A percentile compares a stretch with the other conserved stretches of the same genome.
These are phyloP conservation scores for Scaptomyza polygonia DNA, from an alignment of 2,888 invertebrate genomes.

Conservation along the genomic window DNA sequence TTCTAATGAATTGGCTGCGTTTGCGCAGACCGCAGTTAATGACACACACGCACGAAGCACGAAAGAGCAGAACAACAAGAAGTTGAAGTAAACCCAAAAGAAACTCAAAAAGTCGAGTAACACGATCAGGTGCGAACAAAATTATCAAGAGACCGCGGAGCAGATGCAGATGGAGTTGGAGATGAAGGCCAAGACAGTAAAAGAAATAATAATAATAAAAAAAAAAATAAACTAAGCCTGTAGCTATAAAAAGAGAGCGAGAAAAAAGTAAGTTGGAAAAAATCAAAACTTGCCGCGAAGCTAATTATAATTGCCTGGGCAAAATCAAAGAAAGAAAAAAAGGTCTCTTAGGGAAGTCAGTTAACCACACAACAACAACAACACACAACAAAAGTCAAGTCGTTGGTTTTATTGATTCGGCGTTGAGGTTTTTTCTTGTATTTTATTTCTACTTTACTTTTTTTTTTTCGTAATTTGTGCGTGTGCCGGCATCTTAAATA, in stretches of 20 bases:
- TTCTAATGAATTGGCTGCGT: slow-evolving; percentile 69
- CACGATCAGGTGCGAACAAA: slow-evolving; percentile 80
- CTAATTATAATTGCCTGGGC: slow-evolving; percentile 78
- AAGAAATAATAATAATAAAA: slow-evolving; percentile 16
- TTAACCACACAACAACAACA: slow-evolving; percentile 6
- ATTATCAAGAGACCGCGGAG: slow-evolving; percentile 58
- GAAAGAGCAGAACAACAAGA: slow-evolving; percentile 4
- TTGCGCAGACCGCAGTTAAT: slow-evolving; percentile 74
- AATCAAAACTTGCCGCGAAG: slow-evolving; percentile 79
- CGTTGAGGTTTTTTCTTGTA: slow-evolving; percentile 52
- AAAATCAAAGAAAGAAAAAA: slow-evolving; percentile 49
- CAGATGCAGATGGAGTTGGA: slow-evolving; percentile 21
- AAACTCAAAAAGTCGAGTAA: slow-evolving; percentile 59
- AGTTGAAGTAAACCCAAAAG: slow-evolving; percentile 33
- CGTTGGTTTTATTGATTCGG: slow-evolving; percentile 76
- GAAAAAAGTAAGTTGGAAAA: slow-evolving; percentile 1
- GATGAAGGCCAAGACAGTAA: slow-evolving; percentile 14
- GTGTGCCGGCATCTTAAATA: slow-evolving; percentile 76
- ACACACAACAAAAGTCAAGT: slow-evolving; percentile 37
- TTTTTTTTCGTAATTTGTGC: slow-evolving; percentile 60
- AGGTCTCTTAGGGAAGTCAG: slow-evolving; percentile 36
- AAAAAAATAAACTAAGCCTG: slow-evolving; percentile 21
- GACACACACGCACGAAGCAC: slow-evolving; percentile 63
- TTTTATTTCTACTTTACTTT: slow-evolving; percentile 8
- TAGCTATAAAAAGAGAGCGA: slow-evolving; percentile 29